Base-by-base conservation (phyloP, 2,797 vertebrate genomes). In the Dallia pectoralis region DNA sequence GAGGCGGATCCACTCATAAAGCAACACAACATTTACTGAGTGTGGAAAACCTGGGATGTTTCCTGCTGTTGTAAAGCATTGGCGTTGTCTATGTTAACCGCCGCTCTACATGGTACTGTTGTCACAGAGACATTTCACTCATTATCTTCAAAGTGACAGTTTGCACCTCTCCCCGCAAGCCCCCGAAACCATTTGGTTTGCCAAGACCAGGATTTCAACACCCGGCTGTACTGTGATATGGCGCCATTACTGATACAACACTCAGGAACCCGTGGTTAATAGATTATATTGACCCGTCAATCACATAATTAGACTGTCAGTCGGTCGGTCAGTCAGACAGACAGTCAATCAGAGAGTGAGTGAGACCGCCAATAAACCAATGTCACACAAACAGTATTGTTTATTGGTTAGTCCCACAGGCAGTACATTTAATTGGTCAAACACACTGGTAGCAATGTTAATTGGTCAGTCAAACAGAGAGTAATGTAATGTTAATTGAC, bases 1-100 rank as follows among this genome's bases (percentile, higher is more conserved):
- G 75, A 85, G 86, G 81, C 82, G 84, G 75, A 56, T 70, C 77
- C 66, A 22, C 51, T 51, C 75, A 78, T 86, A 71, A 78, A 75
- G 65, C 47, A 47, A 36, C 40, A 67, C 33, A 67, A n/a, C 32
- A 7, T 59, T 25, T 25, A 40, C 40, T 47, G 4, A 47, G 14
- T 8, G 22, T 68, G 67, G 64, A 16, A 16, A n/a, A 11, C 33
- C 32, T 66, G 64, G 36, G 30, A 40, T 2, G 63, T 66, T 12
- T 66, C 33, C 33, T 19, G 19, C n/a, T 66, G 14, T 63, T n/a
- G 18, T 65, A 33, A 36, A 2, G 16, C 18, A 36, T 25, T 7
- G 16, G 6, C 8, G 33, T 9, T 19, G 32, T 36, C 33, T 65
- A 5, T 44, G 65, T 47, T 67, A 44, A 3, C 3, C 33, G 3